Conservation (phyloP, 1,140 invertebrate genomes). For the Drosophila rhopaloa region DNA sequence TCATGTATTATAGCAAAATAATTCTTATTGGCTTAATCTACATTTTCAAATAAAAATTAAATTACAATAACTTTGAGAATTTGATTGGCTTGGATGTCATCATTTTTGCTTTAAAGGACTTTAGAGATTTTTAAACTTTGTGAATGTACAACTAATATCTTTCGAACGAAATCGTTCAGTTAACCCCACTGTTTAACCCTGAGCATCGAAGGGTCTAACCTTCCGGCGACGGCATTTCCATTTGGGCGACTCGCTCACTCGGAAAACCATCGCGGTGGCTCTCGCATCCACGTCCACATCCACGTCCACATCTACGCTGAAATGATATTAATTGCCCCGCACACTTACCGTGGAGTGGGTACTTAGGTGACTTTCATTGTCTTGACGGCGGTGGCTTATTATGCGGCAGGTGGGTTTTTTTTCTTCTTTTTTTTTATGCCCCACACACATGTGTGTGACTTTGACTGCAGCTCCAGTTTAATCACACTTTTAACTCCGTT, state of each 20-base stretch:
- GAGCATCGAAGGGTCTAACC: slow-evolving; percentile 33
- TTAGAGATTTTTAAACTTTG: too few relatives aligned
- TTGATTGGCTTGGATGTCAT: too few relatives aligned
- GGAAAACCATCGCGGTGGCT: slow-evolving; percentile 28
- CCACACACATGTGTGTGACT: slow-evolving; percentile 10
- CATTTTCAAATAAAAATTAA: too few relatives aligned
- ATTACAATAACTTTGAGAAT: too few relatives aligned
- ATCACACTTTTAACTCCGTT: slow-evolving; percentile 80
- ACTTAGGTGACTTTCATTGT: slow-evolving; percentile 72
- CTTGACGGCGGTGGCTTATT: slow-evolving; percentile 59
- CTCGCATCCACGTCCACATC: slow-evolving; percentile 13
- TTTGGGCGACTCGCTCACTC: slow-evolving; percentile 46
- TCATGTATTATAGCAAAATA: too few relatives aligned
- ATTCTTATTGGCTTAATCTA: too few relatives aligned
- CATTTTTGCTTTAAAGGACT: too few relatives aligned
- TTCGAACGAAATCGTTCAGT: neutral
- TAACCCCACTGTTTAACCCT: slow-evolving; percentile 10
- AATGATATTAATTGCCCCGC: slow-evolving; percentile 71
- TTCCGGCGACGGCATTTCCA: slow-evolving; percentile 11
- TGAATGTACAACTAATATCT: too few relatives aligned
- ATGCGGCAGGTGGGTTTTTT: slow-evolving; percentile 50
- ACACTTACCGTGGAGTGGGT: slow-evolving; percentile 20
- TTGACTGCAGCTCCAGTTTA: slow-evolving; percentile 66
- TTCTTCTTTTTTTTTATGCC: neutral
- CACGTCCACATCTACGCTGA: slow-evolving; percentile 37